Evolutionary conservation across 2,797 vertebrate genomes (phyloP).

Genomic region (Dallia pectoralis): DNA sequence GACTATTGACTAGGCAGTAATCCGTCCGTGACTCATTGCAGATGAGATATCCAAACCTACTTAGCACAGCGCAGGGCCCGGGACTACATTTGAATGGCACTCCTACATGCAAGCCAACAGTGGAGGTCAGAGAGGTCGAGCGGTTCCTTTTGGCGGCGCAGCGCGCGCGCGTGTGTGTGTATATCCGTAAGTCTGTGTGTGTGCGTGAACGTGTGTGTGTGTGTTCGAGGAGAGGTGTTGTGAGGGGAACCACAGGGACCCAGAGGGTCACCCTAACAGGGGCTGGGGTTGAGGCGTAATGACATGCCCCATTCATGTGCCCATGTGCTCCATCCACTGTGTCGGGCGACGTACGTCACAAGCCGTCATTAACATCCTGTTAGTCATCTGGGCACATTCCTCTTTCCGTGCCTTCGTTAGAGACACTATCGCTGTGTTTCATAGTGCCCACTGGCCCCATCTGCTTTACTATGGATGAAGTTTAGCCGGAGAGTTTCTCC

Average conservation of each 20-base stretch:
- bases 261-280: slow-evolving; percentile 16
- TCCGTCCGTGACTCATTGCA: neutral
- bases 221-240: neutral
- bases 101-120: neutral
- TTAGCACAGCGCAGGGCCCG: neutral
- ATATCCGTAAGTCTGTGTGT: neutral
- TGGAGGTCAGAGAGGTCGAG: neutral
- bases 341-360: slow-evolving; percentile 5
- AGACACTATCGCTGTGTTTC: slow-evolving; percentile 16
- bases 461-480: neutral
- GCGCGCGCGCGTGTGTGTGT: neutral
- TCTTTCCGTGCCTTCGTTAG: neutral
- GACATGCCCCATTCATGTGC: neutral
- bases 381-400: slow-evolving; percentile 22
- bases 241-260: slow-evolving; percentile 18
- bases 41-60: neutral
- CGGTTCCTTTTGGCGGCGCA: neutral
- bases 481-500: neutral
- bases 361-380: neutral
- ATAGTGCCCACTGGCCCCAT: neutral
- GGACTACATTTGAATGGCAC: neutral
- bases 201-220: neutral
- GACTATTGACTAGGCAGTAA: neutral
- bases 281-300: neutral
- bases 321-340: neutral